phyloP scores from a whole-genome alignment of 2,888 invertebrate genomes.

The Phlogophora meticulosa region DNA sequence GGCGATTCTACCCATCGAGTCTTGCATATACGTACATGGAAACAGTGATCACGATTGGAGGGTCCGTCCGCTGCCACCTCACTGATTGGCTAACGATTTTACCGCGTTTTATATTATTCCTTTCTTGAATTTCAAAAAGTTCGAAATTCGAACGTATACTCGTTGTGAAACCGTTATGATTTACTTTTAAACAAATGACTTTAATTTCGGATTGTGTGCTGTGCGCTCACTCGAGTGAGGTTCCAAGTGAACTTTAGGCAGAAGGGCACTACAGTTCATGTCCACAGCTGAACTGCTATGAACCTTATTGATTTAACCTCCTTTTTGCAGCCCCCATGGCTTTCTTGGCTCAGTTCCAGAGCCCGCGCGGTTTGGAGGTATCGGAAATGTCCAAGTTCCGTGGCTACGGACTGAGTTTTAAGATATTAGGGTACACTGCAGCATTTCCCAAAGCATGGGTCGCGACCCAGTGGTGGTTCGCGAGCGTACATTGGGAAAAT shows the following conservation, averaged over 20 bases:
- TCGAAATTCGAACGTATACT: background rate
- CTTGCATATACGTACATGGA: background rate
- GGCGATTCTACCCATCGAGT: too few species aligned
- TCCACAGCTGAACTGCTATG: constrained; percentile 23
- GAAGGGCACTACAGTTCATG: constrained; percentile 2
- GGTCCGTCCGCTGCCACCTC: background rate
- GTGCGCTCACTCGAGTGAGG: background rate
- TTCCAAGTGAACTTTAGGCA: background rate
- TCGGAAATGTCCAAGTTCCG: constrained; percentile 1
- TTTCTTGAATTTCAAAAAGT: background rate
- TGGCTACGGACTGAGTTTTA: background rate
- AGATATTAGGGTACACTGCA: too few species aligned
- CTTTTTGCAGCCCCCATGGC: constrained; percentile 13
- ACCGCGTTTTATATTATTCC: too few species aligned
- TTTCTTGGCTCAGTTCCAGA: constrained; percentile 48
- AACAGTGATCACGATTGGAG: too few species aligned
- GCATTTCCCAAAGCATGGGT: too few species aligned
- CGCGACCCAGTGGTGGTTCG: too few species aligned
- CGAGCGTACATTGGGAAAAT: too few species aligned
- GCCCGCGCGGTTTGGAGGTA: background rate
- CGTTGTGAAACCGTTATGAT: background rate
- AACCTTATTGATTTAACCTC: constrained; percentile 47
- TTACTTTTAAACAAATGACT: constrained; percentile 10
- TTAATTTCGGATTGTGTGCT: background rate
- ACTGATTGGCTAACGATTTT: too few species aligned